phyloP scores from a whole-genome alignment of 2,888 invertebrate genomes.

The Byasa hedistus region DNA sequence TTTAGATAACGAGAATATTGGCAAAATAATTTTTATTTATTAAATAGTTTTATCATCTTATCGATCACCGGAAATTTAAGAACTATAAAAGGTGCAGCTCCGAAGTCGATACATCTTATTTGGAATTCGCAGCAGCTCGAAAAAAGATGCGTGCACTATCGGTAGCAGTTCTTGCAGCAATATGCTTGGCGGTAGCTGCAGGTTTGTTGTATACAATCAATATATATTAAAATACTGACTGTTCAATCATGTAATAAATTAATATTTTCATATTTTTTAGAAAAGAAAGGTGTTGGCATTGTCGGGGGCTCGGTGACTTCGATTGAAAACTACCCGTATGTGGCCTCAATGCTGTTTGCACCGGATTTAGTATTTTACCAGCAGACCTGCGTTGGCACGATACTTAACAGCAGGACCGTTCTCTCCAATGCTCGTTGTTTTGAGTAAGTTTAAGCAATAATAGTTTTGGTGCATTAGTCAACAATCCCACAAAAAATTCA shows the following conservation, averaged over 20 bases:
- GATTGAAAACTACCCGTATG: background rate
- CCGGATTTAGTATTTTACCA: background rate
- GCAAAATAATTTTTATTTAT: too few relatives aligned
- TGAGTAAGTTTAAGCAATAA: slow-evolving; percentile 22
- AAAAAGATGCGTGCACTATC: background rate
- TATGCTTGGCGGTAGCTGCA: background rate
- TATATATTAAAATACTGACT: background rate
- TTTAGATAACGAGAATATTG: too few relatives aligned
- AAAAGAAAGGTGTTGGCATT: background rate
- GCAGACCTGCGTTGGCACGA: background rate
- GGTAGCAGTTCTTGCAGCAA: background rate
- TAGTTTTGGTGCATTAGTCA: background rate
- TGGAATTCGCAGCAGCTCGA: background rate
- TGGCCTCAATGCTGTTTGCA: background rate
- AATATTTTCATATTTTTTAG: background rate
- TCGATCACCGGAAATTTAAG: too few relatives aligned
- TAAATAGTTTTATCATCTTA: too few relatives aligned
- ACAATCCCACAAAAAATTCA: background rate
- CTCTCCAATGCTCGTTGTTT: background rate
- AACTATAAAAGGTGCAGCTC: too few relatives aligned
- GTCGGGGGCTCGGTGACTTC: background rate
- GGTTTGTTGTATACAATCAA: background rate
- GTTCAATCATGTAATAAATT: too few relatives aligned
- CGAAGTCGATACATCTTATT: too few relatives aligned
- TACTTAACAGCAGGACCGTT: background rate